Conservation (phyloP, 2,888 invertebrate genomes). For the Watsonalla cultraria region DNA sequence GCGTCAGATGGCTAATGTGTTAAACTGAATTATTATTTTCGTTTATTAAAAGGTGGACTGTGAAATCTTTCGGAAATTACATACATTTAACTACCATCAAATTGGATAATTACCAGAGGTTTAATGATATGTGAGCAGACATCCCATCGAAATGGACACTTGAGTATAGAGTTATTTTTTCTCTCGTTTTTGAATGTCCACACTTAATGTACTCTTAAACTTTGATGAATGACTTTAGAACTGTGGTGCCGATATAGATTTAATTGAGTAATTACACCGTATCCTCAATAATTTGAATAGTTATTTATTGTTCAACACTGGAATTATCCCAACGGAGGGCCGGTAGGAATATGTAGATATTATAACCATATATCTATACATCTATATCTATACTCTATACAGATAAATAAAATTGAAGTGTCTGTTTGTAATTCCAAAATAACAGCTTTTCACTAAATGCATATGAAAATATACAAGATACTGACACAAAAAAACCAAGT, state of each 20-base stretch:
- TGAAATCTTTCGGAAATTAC: constrained; percentile 56
- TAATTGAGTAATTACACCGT: neutral
- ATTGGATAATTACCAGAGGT: constrained; percentile 62
- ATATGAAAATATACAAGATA: too few species aligned
- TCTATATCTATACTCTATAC: too few species aligned
- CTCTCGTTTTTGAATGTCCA: constrained; percentile 39
- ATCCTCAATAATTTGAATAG: neutral
- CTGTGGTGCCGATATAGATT: constrained; percentile 33
- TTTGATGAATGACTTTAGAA: constrained; percentile 35
- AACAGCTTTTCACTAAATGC: too few species aligned
- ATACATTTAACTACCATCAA: constrained; percentile 55
- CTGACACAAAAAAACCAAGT: too few species aligned
- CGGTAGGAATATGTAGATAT: neutral
- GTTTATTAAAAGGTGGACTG: constrained; percentile 37
- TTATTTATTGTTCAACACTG: neutral
- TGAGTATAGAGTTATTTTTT: constrained; percentile 38
- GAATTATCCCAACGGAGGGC: too few species aligned
- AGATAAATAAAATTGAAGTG: too few species aligned
- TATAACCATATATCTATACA: too few species aligned
- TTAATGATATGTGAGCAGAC: constrained; percentile 50
- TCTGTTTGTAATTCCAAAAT: too few species aligned
- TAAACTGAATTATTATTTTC: constrained; percentile 53
- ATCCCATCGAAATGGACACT: constrained; percentile 50
- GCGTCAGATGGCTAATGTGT: constrained; percentile 42
- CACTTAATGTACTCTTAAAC: constrained; percentile 32